Percentiles rank a stretch among this genome's conserved stretches.
phyloP scores from a whole-genome alignment of 1,140 invertebrate species.

The Bombus fervidus region DNA sequence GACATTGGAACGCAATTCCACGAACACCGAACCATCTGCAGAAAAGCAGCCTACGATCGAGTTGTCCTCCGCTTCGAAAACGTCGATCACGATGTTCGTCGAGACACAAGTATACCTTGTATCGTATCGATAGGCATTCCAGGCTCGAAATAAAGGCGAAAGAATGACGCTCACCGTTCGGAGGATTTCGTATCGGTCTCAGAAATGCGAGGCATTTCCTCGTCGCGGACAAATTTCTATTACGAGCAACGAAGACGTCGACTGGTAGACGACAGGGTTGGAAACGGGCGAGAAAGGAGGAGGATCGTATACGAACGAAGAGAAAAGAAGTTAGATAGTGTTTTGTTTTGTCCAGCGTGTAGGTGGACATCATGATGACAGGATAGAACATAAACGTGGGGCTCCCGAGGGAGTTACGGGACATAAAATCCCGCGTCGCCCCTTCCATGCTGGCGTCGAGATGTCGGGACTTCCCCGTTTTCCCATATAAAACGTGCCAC shows the following conservation, averaged over 20 bases:
- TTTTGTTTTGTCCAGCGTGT: slow-evolving; percentile 78
- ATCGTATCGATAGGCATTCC: slow-evolving; percentile 56
- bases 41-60: background rate
- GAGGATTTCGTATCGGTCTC: slow-evolving; percentile 24
- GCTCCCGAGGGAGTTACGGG: slow-evolving; percentile 80
- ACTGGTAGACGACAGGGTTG: background rate
- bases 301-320: background rate
- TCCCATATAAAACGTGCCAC: slow-evolving; percentile 67
- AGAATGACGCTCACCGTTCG: slow-evolving; percentile 40
- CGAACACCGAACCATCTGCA: background rate
- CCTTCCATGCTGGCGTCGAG: slow-evolving; percentile 76
- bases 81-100: background rate
- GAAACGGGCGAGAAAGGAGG: background rate
- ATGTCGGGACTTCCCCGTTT: slow-evolving; percentile 76
- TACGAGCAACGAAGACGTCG: slow-evolving; percentile 38
- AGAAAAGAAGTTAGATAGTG: slow-evolving; percentile 60
- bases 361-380: slow-evolving; percentile 80
- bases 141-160: slow-evolving; percentile 60
- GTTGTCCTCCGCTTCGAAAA: background rate
- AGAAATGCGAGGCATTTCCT: slow-evolving; percentile 66
- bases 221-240: slow-evolving; percentile 66
- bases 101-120: background rate
- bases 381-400: slow-evolving; percentile 78
- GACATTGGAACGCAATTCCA: background rate
- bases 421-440: slow-evolving; percentile 80